Base-by-base conservation (phyloP, 2,113 vertebrate species). In the Prietella phreatophila region DNA sequence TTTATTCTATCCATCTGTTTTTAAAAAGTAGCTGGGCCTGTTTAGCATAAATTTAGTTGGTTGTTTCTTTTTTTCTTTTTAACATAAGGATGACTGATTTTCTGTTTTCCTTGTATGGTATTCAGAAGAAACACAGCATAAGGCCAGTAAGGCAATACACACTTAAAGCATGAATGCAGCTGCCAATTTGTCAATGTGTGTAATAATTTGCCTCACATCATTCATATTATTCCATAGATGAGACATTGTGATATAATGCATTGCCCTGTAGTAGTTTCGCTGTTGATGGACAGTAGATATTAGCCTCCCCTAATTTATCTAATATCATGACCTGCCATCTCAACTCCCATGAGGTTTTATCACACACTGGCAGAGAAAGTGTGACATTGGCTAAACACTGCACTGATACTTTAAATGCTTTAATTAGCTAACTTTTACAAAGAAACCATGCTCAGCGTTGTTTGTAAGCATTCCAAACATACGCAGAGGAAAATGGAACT, bases 401-500 rank as follows among this genome's bases (percentile, higher is more conserved):
- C 4, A 50, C 73, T 76, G 73, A 76, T 27, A 50, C 42, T 47
- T 5, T 47, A 76, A 47, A 76, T 27, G 39, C 11, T 27, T 42
- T 10, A 27, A 6, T 73, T 73, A 39, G 36, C 8, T 19, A 39
- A 73, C 33, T 39, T 19, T 73, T 19, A 4, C 22, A 47, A 25
- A 39, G 7, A 10, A 14, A 6, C 20, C 22, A 47, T 33, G 17
- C 79, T 58, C 3, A 0, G 30, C 19, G 10, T 55, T 3, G 15
- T 36, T 58, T 82, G 19, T 60, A 39, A 13, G 20, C 19, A 60
- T 22, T 7, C 56, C 27, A 13, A 33, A 53, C 7, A 56, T 19
- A 20, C 1, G 83, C 73, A 90, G 90, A 90, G 83, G 61, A 92
- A 91, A 93, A 92, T 84, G 89, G 92, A 85, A 85, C 85, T 15